Evolutionary conservation across 2,113 vertebrate genomes (phyloP), one percentile per base, ranked within the genome.

Genomic region (Tyto alba): DNA sequence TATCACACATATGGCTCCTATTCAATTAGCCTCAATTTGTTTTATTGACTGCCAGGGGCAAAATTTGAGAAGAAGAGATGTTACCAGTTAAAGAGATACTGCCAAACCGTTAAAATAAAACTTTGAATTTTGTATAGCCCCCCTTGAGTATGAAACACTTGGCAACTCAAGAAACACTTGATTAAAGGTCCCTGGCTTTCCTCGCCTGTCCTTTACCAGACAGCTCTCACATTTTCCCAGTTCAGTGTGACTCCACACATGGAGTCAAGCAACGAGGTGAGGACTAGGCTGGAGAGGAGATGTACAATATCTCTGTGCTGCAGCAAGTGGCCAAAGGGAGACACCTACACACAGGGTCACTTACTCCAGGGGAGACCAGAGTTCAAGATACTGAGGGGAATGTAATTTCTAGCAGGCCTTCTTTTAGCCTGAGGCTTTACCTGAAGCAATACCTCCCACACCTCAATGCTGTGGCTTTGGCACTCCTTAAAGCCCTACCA

Each of bases 21-120:
- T 93, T 95, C 93, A 96, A 89, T 96, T 97, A 97, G 91, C 77
- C 84, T 95, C 88, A 94, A 91, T 94, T 96, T 94, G 91, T 90
- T 92, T 95, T 96, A 93, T 84, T 95, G 81, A 87, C 81, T 91
- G 92, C 90, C 93, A 92, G 40, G 36, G 90, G 86, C 90, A 94
- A 97, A 94, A 93, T 80, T 73, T 78, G 59, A 89, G 88, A 94
- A 93, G 41, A 85, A 26, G 43, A 88, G 89, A 88, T 92, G 89
- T 78, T 92, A 95, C 76, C 62, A 92, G 48, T 93, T 87, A 96
- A 96, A 95, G 56, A 82, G 41, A 93, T 52, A 83, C 57, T 66
- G 38, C 45, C 66, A 73, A 90, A 90, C 45, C 73, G 71, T 90
- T 86, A 87, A 92, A 91, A 87, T 47, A 64, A 32, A 76, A 66